A percentile compares a stretch with the other conserved stretches of the same genome.
Evolutionary conservation across 2,113 vertebrate genomes (phyloP).

Genomic region (Hemicordylus capensis): DNA sequence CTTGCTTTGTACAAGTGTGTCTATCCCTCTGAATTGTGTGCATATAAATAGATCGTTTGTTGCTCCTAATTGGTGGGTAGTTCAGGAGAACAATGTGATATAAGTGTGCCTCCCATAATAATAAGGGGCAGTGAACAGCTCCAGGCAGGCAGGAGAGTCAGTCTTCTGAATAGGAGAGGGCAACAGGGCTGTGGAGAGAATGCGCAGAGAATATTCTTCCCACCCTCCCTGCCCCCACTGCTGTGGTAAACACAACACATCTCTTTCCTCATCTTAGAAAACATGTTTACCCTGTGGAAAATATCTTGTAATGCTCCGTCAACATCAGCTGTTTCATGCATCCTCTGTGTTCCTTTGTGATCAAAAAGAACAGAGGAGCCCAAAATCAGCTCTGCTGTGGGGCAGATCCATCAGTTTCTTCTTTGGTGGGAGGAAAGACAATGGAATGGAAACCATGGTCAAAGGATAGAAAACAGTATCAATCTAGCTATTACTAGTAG

Average conservation of each 20-base stretch:
- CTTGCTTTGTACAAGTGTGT: accelerated
- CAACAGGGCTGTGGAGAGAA: neutral
- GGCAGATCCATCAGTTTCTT: neutral
- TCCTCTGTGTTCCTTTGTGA: neutral
- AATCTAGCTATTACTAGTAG: neutral
- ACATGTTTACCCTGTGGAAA: slow-evolving; percentile 4
- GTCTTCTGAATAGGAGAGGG: neutral
- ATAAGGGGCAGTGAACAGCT: neutral
- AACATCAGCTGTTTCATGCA: neutral
- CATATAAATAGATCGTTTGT: neutral
- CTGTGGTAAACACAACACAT: neutral
- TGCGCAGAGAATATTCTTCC: neutral
- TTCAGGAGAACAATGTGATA: neutral
- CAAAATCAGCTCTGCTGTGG: neutral
- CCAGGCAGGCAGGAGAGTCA: neutral
- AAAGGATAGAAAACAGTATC: neutral
- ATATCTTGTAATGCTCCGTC: neutral
- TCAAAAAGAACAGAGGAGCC: neutral
- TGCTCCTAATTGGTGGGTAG: neutral
- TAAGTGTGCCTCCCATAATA: neutral
- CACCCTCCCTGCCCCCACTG: neutral
- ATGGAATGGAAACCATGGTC: neutral
- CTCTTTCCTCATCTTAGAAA: neutral
- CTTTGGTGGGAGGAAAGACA: neutral
- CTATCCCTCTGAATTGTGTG: neutral